These are phyloP conservation scores for Phodopus roborovskii DNA, from an alignment of 2,113 vertebrate genomes.

Conservation along the genomic window DNA sequence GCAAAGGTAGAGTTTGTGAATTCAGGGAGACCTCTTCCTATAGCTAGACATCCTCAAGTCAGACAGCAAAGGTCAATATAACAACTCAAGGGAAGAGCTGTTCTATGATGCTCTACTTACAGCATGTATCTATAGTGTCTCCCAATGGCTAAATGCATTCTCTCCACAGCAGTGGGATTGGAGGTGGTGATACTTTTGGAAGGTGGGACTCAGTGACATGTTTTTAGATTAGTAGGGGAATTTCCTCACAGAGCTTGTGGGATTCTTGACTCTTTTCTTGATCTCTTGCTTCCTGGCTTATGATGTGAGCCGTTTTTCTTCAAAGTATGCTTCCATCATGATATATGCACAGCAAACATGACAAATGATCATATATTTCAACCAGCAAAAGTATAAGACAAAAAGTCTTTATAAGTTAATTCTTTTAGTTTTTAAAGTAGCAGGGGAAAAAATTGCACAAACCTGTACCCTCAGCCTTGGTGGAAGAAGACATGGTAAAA, in stretches of 20 bases:
- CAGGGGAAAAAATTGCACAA: neutral
- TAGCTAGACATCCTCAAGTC: neutral
- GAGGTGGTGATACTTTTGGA: neutral
- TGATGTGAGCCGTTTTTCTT: neutral
- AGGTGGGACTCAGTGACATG: too few relatives aligned
- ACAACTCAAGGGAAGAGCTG: neutral
- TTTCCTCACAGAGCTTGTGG: neutral
- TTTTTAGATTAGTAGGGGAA: neutral
- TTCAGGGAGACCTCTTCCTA: neutral
- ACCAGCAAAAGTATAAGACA: neutral
- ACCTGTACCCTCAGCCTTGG: neutral
- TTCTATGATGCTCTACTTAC: neutral
- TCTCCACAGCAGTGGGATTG: too few relatives aligned
- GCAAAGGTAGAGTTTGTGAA: neutral
- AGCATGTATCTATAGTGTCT: neutral
- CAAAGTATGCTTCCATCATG: neutral
- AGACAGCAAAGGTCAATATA: neutral
- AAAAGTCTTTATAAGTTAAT: neutral
- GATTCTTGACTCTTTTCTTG: neutral
- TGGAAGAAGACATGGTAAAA: neutral
- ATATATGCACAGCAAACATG: neutral
- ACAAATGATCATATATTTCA: neutral
- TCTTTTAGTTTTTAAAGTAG: neutral
- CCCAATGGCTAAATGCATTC: neutral
- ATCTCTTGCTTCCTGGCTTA: neutral